A percentile compares a stretch with the other conserved stretches of the same genome.
These are phyloP conservation scores for Ephestia elutella DNA, from an alignment of 1,140 invertebrate species.

Conservation along the genomic window DNA sequence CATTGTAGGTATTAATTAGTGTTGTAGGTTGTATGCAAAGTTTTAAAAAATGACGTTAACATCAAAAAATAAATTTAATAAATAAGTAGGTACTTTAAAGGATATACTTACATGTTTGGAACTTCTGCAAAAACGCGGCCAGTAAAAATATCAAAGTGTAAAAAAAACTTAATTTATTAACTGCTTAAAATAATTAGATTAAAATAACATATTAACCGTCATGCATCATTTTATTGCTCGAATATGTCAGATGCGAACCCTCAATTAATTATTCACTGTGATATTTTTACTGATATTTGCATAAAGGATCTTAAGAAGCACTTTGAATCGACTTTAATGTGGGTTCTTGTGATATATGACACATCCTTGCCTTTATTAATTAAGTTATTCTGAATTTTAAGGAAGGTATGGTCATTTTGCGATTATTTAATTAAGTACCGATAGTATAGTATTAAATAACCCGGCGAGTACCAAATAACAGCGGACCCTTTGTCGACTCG, in stretches of 20 bases:
- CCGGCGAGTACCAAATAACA: too few species aligned
- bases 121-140: background rate
- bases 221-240: slow-evolving; percentile 55
- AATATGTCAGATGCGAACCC: slow-evolving; percentile 45
- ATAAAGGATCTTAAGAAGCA: slow-evolving; percentile 62
- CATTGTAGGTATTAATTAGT: too few species aligned
- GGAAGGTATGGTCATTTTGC: background rate
- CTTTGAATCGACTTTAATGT: slow-evolving; percentile 46
- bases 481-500: too few species aligned
- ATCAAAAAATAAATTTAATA: too few species aligned
- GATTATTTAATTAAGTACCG: too few species aligned
- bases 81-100: too few species aligned
- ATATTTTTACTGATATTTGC: slow-evolving; percentile 57
- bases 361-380: slow-evolving; percentile 39
- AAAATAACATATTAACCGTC: slow-evolving; percentile 42
- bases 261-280: slow-evolving; percentile 52
- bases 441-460: too few species aligned
- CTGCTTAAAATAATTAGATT: slow-evolving; percentile 63
- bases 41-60: too few species aligned
- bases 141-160: background rate
- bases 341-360: slow-evolving; percentile 43
- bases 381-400: slow-evolving; percentile 40
- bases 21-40: too few species aligned
- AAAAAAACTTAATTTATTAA: slow-evolving; percentile 32
- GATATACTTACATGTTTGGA: too few species aligned